Base-by-base conservation (phyloP, 2,113 vertebrate species). In the Chrysemys picta region DNA sequence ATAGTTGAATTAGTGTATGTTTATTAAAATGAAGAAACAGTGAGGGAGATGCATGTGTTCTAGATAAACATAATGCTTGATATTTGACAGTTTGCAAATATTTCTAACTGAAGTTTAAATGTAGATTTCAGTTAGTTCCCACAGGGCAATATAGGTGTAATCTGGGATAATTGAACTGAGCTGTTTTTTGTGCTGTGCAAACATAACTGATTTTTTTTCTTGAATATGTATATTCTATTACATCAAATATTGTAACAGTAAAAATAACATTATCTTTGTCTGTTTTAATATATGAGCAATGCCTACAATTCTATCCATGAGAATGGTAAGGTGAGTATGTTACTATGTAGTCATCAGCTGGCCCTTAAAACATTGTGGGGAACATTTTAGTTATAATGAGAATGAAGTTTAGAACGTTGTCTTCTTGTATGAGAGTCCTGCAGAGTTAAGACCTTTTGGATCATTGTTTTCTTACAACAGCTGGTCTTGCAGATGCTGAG, bases 41-140 rank as follows among this genome's bases (percentile, higher is more conserved):
- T 82, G 84, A 93, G 54, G 54, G 25, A 54, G 49, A 92, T 93
- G 16, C 24, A 11, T 75, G 54, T 87, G n/a, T 95, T 96, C 88
- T 92, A 94, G 50, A 62, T 94, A 93, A 96, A 95, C 31, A 42
- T 52, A 38, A 12, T 3, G 3, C 75, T 90, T 9, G 57, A 45
- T 92, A 9, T 90, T 95, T 90, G 86, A 83, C 83, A 91, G 90
- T 96, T 97, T 91, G 75, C 90, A 96, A 97, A 96, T 94, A 94
- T 95, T 95, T 94, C 57, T 54, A 89, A n/a, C 79, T 92, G 85
- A 90, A 92, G 57, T 85, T 88, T 90, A 90, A 93, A 88, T 92
- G 80, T 87, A 87, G 50, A 47, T 95, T 45, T 96, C 69, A 89
- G 57, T 62, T 95, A 12, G 90, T 94, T 97, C 75, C 92, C 87